phyloP scores from a whole-genome alignment of 2,888 invertebrate genomes.

The Trissolcus japonicus region DNA sequence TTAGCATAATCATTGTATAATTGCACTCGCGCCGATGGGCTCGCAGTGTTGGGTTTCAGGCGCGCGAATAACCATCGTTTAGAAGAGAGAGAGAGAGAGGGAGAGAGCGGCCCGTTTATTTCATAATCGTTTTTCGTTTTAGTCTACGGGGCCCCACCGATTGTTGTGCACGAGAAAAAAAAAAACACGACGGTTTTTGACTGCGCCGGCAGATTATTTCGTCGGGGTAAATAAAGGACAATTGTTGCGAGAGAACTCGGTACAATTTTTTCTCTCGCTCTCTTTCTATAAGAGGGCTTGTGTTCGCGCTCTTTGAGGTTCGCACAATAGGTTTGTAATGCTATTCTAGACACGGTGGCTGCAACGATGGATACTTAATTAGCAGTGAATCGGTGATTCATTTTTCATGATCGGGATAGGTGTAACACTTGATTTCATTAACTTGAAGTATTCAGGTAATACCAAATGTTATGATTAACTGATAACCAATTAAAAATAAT shows the following conservation, averaged over 20 bases:
- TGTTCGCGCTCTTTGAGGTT: constrained; percentile 23
- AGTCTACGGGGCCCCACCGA: constrained; percentile 17
- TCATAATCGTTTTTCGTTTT: constrained; percentile 49
- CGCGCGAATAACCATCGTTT: constrained; percentile 31
- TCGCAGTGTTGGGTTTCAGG: constrained; percentile 40
- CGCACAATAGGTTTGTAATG: constrained; percentile 31
- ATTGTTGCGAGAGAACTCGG: constrained; percentile 32
- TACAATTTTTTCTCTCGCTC: neutral
- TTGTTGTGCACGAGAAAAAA: constrained; percentile 26
- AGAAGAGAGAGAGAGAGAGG: too few relatives aligned
- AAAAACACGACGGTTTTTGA: constrained; percentile 38
- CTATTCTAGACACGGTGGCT: constrained; percentile 14
- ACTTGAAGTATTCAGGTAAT: too few relatives aligned
- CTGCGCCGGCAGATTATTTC: constrained; percentile 44
- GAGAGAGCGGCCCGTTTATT: constrained; percentile 23
- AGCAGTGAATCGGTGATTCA: neutral
- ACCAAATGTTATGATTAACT: too few relatives aligned
- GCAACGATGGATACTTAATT: constrained; percentile 15
- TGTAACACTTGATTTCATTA: neutral
- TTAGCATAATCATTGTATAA: constrained; percentile 54
- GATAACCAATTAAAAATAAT: too few relatives aligned
- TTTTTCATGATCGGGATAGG: neutral
- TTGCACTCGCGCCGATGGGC: constrained; percentile 42
- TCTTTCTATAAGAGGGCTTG: constrained; percentile 9
- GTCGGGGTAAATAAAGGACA: constrained; percentile 42